Evolutionary conservation across 2,113 vertebrate species (phyloP).

Genomic region (Dermatemys mawii): DNA sequence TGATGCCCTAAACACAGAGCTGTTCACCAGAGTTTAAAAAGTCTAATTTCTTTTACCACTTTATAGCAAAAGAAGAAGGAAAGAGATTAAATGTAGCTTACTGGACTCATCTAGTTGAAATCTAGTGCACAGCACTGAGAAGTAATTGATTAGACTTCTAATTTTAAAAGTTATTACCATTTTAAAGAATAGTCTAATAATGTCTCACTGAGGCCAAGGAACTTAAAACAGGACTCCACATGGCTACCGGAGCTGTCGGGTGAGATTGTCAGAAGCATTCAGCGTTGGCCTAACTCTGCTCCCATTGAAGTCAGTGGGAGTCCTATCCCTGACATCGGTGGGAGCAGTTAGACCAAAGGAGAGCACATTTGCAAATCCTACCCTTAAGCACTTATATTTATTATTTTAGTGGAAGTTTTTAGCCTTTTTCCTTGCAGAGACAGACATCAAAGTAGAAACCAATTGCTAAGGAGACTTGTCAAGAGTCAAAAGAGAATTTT

Average conservation of each 20-base stretch:
- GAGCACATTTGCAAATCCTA: not conserved
- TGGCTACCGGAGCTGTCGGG: accelerated
- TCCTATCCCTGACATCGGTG: not conserved
- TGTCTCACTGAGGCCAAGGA: not conserved
- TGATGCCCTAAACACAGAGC: not conserved
- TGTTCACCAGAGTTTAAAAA: not conserved
- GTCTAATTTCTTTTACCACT: not conserved
- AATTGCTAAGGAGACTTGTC: not conserved
- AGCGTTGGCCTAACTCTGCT: not conserved
- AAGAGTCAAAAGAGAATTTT: not conserved
- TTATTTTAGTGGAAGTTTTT: not conserved
- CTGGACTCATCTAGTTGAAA: not conserved
- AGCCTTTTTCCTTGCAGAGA: not conserved
- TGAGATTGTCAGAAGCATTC: not conserved
- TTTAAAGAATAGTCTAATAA: accelerated
- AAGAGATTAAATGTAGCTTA: not conserved
- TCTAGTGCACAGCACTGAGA: not conserved
- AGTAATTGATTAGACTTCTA: not conserved
- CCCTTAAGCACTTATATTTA: not conserved
- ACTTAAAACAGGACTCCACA: not conserved
- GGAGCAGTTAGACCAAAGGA: not conserved
- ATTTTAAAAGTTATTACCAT: not conserved
- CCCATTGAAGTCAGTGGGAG: not conserved
- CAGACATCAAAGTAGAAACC: not conserved
- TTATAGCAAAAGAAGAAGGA: too few species aligned